Base-by-base conservation (phyloP, 2,113 vertebrate species). In the Corvus hawaiiensis region DNA sequence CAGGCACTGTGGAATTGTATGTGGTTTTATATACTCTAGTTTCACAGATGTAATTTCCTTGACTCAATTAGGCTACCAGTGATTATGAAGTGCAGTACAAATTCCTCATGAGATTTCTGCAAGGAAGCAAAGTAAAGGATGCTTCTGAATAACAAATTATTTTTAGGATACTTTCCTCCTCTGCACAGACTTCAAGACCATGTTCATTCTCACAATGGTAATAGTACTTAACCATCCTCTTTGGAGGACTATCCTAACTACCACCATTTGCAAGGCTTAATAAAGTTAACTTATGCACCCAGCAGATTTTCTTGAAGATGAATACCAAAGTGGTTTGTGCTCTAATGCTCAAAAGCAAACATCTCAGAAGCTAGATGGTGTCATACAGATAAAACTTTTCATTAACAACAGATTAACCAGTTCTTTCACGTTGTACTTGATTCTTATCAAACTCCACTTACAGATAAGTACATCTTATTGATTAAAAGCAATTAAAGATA, bases 401-500 rank as follows among this genome's bases (percentile, higher is more conserved):
- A 89, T 92, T 94, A 97, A 90, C 73, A 93, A 94, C 68, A 89
- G 68, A 96, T 91, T 80, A 90, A 95, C 84, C 54, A 81, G 59
- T 83, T 94, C 63, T 92, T 89, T 92, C 75, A 89, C 1, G 21
- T 41, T 86, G 41, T 86, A 76, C 33, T 90, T 81, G 86, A 94
- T 82, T 43, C 80, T 94, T 97, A 96, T 97, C 97, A 93, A 95
- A 92, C 58, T 84, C 74, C 75, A 49, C 78, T 96, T 82, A 90
- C 74, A 94, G 82, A 95, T 90, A 93, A 97, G 86, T 92, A 90
- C 87, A 76, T 90, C 94, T 86, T 94, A 96, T 94, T 95, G 95
- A 97, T 96, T 96, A 95, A 95, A 92, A 95, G 23, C 61, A 87
- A 92, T 76, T 91, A 79, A 92, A 90, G 90, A 84, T 85, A 95